Evolutionary conservation across 2,113 vertebrate genomes (phyloP), one percentile per base, ranked within the genome.

Genomic region (Hipposideros armiger): DNA sequence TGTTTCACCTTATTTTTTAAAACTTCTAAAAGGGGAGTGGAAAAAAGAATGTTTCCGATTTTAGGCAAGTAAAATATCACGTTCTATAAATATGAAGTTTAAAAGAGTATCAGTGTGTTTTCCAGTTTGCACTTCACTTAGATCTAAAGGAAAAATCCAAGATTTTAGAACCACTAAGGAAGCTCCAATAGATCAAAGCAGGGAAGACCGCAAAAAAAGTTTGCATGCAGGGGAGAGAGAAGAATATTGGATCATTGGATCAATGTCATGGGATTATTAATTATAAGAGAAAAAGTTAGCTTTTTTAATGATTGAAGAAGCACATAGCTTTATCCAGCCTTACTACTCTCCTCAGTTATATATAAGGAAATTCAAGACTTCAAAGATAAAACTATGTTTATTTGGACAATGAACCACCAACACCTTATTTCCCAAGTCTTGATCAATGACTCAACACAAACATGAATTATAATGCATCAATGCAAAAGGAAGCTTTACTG

Each of bases 141-240:
- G 62, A 92, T 72, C 40, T 24, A 88, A 81, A 87, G 45, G 16
- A 11, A 92, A 84, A 87, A 9, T 6, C 11, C 26, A n/a, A 36
- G 56, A 80, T 88, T 89, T 78, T 95, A 84, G 50, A 76, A 69
- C 76, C 92, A 42, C 45, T 36, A 52, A 78, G 47, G 42, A 92
- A 77, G 14, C 6, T 42, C 30, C 54, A 89, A n/a, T 40, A 84
- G 32, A 66, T 73, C 47, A 80, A 64, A 84, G 40, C n/a, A 64
- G 26, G 19, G n/a, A 26, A 64, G 3, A 26, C 22, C 17, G 28
- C 40, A 50, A 50, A 50, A 92, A 92, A 66, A 15, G 1, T 40
- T 64, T 69, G 26, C n/a, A 20, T 28, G 19, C 50, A 5, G 22
- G n/a, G 24, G 32, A 82, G 5, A 82, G 11, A 81, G 36, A 76